Evolutionary conservation across 2,797 vertebrate species (phyloP).

Genomic region (Australoheros facetus): DNA sequence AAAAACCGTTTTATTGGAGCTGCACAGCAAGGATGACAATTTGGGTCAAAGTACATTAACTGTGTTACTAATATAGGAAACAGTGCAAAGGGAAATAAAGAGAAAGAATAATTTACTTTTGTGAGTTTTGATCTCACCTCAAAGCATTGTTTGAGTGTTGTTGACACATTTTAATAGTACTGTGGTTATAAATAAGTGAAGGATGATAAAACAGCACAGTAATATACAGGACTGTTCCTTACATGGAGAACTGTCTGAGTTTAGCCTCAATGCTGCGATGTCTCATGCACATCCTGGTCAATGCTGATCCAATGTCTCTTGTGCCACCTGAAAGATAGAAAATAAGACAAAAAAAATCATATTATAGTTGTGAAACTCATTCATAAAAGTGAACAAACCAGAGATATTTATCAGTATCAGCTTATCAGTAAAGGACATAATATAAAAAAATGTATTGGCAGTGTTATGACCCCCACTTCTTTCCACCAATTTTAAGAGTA

Average conservation of each 20-base stretch:
- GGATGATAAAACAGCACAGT: neutral
- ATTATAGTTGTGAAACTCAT: neutral
- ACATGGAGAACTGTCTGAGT: constrained; percentile 85
- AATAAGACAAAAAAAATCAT: neutral
- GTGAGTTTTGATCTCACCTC: neutral
- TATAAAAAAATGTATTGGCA: neutral
- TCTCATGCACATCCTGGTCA: constrained; percentile 88
- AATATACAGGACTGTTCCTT: constrained; percentile 43
- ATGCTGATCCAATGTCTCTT: constrained; percentile 85
- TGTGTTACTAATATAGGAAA: neutral
- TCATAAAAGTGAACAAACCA: neutral
- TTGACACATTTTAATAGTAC: neutral
- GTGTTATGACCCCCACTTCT: neutral
- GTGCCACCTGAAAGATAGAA: constrained; percentile 81
- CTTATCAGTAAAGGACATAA: neutral
- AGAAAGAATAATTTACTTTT: neutral
- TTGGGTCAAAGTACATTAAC: constrained; percentile 23
- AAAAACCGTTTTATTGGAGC: constrained; percentile 16
- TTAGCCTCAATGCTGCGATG: constrained; percentile 86
- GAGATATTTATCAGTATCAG: neutral
- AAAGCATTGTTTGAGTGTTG: neutral
- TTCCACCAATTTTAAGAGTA: neutral
- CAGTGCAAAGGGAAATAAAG: neutral
- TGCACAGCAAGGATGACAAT: neutral
- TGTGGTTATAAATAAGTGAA: neutral